These are phyloP conservation scores for Oryzias javanicus DNA, from an alignment of 2,113 vertebrate genomes.

Conservation along the genomic window DNA sequence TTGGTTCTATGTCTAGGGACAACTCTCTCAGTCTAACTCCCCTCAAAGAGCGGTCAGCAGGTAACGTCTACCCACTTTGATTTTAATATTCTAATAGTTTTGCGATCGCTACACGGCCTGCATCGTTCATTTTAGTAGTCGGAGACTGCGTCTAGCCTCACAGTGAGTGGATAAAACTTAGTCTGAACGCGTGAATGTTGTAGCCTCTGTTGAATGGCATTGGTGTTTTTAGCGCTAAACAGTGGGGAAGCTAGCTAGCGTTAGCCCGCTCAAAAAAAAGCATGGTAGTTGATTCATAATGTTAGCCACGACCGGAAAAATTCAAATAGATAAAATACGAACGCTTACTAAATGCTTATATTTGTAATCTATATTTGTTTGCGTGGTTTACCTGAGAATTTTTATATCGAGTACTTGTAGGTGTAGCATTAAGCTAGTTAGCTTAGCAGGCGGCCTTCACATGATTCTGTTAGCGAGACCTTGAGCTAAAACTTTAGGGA, in stretches of 20 bases:
- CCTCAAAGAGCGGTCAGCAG: conserved; percentile 55
- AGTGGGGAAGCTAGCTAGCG: conserved; percentile 26
- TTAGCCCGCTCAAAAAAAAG: conserved; percentile 31
- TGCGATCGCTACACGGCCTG: accelerated
- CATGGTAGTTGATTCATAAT: neutral
- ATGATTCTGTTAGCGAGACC: conserved; percentile 14
- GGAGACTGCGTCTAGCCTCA: too few species aligned
- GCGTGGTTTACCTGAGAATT: neutral
- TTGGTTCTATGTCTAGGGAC: conserved; percentile 47
- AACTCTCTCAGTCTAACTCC: conserved; percentile 68
- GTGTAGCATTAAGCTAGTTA: conserved; percentile 40
- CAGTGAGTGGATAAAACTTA: conserved; percentile 1
- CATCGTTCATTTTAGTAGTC: too few species aligned
- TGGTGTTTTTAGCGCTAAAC: conserved; percentile 57
- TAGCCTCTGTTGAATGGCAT: conserved; percentile 45
- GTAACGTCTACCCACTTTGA: conserved; percentile 29
- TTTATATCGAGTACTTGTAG: neutral
- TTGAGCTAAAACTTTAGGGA: conserved; percentile 31
- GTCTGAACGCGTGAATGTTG: conserved; percentile 18
- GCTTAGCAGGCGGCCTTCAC: conserved; percentile 50
- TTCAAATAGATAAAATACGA: accelerated
- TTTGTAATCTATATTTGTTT: accelerated
- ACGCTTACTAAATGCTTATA: accelerated
- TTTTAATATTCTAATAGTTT: neutral
- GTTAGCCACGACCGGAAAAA: neutral